Evolutionary conservation across 1,140 invertebrate genomes (phyloP).

Genomic region (Drosophila paulistorum): DNA sequence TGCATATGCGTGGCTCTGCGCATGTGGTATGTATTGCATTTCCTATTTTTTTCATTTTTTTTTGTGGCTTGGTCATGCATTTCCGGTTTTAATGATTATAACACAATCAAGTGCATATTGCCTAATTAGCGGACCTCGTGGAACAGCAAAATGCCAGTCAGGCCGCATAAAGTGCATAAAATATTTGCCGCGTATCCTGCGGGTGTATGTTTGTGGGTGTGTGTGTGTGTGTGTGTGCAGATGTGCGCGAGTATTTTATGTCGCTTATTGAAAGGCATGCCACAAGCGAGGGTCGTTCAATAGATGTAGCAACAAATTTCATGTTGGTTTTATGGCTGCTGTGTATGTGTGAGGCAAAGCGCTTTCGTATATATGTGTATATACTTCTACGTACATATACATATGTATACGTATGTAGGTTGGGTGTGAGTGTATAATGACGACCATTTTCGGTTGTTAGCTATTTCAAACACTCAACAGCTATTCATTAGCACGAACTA

Average conservation of each 20-base stretch:
- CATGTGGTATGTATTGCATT: slow-evolving; percentile 10
- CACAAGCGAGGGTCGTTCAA: slow-evolving; percentile 43
- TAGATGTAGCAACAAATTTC: slow-evolving; percentile 44
- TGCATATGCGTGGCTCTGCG: neutral
- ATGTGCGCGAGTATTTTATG: slow-evolving; percentile 57
- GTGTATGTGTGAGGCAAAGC: slow-evolving; percentile 18
- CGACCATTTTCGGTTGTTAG: slow-evolving; percentile 62
- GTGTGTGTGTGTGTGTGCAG: slow-evolving; percentile 16
- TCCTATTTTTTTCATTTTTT: slow-evolving; percentile 23
- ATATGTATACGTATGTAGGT: slow-evolving; percentile 10
- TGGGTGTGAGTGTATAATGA: slow-evolving; percentile 34
- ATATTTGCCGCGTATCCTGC: slow-evolving; percentile 60
- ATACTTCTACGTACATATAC: neutral
- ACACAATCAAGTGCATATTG: slow-evolving; percentile 80
- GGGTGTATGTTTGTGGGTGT: slow-evolving; percentile 9
- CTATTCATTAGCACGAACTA: slow-evolving; percentile 60
- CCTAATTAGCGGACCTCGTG: slow-evolving; percentile 68
- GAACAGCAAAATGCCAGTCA: slow-evolving; percentile 35
- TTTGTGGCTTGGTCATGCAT: slow-evolving; percentile 51
- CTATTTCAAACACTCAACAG: slow-evolving; percentile 36
- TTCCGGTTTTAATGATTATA: slow-evolving; percentile 79
- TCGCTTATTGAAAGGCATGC: slow-evolving; percentile 62
- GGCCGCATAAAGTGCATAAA: slow-evolving; percentile 74
- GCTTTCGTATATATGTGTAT: neutral
- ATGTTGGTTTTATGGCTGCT: slow-evolving; percentile 45